Base-by-base conservation (phyloP, 2,797 vertebrate species). In the Phalanger gymnotis region DNA sequence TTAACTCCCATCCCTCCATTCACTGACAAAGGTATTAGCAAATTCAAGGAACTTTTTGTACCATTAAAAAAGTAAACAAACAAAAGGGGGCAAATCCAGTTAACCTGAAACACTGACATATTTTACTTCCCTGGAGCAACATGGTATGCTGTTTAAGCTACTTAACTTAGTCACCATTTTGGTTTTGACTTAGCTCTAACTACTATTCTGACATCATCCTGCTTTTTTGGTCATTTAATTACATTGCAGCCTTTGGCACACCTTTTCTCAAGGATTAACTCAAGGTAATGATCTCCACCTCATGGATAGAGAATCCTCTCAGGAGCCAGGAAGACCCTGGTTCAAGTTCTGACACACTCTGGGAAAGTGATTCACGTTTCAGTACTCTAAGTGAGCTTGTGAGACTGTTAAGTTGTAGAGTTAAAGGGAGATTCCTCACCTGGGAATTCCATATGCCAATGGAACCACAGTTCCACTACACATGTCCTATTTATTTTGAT, bases 21-120 rank as follows among this genome's bases (percentile, higher is more conserved):
- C 52, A 54, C 53, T 91, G 94, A 93, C 19, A 54, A 53, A 92
- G 54, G n/a, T 90, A 95, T 96, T 19, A 95, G 91, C 91, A 94
- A 89, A 95, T n/a, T 94, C 90, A 90, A n/a, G 81, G 81, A 54
- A 47, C 90, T 47, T 94, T 95, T 40, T 54, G 4, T 34, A 34
- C 54, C 11, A 9, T 91, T 95, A 53, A n/a, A 87, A 66, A 95
- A 91, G 90, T 40, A 81, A 81, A 47, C n/a, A 0, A 53, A 51
- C 57, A 55, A 89, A 25, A 27, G 53, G 54, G 54, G 54, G 73
- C 73, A 87, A 87, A 87, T 87, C 40, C 73, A 87, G 73, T 51
- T 0, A 31, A 90, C 92, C 52, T 90, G 96, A 93, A 40, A 58
- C 0, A 91, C 0, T 1, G 91, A 89, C n/a, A 57, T 0, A 30